Percentiles rank a stretch among this genome's conserved stretches.
These are phyloP conservation scores for Actias luna DNA, from an alignment of 2,888 invertebrate species.

Conservation along the genomic window DNA sequence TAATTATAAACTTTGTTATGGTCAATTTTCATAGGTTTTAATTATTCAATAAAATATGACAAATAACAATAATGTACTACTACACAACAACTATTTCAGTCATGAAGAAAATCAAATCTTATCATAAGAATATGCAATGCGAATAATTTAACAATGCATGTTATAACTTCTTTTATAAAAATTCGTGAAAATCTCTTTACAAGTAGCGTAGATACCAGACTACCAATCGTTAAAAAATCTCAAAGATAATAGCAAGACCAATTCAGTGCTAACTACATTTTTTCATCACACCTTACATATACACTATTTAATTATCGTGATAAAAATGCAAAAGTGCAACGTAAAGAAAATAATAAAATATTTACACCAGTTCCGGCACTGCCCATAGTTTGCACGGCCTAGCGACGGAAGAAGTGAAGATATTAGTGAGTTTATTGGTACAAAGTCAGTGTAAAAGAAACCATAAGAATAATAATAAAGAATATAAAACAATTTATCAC, in stretches of 20 bases:
- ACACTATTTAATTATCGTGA: slow-evolving; percentile 42
- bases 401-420: slow-evolving; percentile 75
- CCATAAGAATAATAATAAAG: slow-evolving; percentile 3
- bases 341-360: slow-evolving; percentile 80
- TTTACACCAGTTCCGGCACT: slow-evolving; percentile 94
- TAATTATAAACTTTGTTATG: neutral
- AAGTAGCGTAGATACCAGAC: neutral
- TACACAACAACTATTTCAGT: neutral
- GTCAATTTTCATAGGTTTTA: neutral
- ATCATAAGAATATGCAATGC: neutral
- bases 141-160: neutral
- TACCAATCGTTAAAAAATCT: neutral
- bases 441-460: slow-evolving; percentile 23
- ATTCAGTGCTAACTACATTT: slow-evolving; percentile 13
- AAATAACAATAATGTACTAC: neutral
- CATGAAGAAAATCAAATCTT: neutral
- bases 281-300: slow-evolving; percentile 24
- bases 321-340: slow-evolving; percentile 69
- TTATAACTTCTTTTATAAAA: neutral
- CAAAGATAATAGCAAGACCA: neutral
- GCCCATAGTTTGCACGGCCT: slow-evolving; percentile 97
- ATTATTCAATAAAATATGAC: neutral
- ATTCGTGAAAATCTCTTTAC: neutral
- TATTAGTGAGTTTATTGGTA: slow-evolving; percentile 57
- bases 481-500: neutral